phyloP scores from a whole-genome alignment of 2,888 invertebrate species.

The Flexamia atlantica region DNA sequence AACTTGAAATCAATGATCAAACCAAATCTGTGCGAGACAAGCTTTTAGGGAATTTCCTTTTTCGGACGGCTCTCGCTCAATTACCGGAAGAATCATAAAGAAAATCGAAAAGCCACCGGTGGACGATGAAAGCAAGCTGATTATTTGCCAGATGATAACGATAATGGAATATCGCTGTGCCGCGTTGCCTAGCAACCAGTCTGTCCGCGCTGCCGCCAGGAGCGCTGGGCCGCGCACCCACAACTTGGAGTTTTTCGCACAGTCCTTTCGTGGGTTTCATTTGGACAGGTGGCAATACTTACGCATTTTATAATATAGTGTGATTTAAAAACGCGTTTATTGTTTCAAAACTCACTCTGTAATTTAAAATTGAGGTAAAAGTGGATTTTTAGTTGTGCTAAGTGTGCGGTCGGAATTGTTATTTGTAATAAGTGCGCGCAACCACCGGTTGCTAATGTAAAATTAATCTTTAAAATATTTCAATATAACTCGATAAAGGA shows the following conservation, averaged over 20 bases:
- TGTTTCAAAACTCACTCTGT: no score
- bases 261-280: background rate
- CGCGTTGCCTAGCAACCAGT: background rate
- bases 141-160: constrained; percentile 29
- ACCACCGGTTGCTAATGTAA: no score
- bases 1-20: no score
- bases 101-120: background rate
- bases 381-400: no score
- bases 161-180: constrained; percentile 35
- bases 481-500: no score
- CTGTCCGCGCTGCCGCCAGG: background rate
- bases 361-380: no score
- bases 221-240: background rate
- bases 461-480: no score
- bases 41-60: background rate
- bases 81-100: background rate
- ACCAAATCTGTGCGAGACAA: background rate
- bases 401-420: no score
- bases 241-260: background rate
- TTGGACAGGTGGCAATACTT: background rate
- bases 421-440: no score
- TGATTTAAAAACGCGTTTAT: no score
- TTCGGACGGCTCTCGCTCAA: background rate
- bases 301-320: no score
- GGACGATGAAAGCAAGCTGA: constrained; percentile 20